phyloP scores from a whole-genome alignment of 2,113 vertebrate genomes.

The Cheirogaleus medius region DNA sequence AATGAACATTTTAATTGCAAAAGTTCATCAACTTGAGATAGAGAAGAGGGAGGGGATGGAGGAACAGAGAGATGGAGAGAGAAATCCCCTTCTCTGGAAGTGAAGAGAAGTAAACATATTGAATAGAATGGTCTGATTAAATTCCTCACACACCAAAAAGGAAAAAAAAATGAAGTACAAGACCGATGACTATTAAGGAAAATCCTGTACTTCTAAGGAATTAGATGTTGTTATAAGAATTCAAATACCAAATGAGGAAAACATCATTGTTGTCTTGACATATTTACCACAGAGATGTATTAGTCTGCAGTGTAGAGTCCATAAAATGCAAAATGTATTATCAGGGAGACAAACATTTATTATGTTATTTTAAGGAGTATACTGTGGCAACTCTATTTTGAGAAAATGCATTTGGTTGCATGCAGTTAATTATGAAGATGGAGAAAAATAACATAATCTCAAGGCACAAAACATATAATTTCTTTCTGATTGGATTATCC shows the following conservation, averaged over 20 bases:
- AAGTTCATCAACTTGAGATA: background rate
- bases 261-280: background rate
- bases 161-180: background rate
- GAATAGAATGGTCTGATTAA: background rate
- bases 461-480: slow-evolving; percentile 4
- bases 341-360: slow-evolving; percentile 1
- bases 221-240: slow-evolving; percentile 5
- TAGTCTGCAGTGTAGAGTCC: background rate
- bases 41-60: background rate
- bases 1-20: background rate
- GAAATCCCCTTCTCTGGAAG: no score
- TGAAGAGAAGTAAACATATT: background rate
- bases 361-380: slow-evolving; percentile 40
- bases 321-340: background rate
- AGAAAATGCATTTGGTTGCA: background rate
- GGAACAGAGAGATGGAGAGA: background rate
- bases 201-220: background rate
- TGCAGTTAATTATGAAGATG: slow-evolving; percentile 48
- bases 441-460: slow-evolving; percentile 29
- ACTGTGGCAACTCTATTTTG: slow-evolving; percentile 8
- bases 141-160: background rate
- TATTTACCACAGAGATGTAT: slow-evolving; percentile 10
- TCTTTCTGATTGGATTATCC: slow-evolving; percentile 45
- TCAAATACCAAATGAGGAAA: slow-evolving; percentile 27
- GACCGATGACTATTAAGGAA: background rate